These are phyloP conservation scores for Hystrix cristata DNA, from an alignment of 2,113 vertebrate genomes.

Conservation along the genomic window DNA sequence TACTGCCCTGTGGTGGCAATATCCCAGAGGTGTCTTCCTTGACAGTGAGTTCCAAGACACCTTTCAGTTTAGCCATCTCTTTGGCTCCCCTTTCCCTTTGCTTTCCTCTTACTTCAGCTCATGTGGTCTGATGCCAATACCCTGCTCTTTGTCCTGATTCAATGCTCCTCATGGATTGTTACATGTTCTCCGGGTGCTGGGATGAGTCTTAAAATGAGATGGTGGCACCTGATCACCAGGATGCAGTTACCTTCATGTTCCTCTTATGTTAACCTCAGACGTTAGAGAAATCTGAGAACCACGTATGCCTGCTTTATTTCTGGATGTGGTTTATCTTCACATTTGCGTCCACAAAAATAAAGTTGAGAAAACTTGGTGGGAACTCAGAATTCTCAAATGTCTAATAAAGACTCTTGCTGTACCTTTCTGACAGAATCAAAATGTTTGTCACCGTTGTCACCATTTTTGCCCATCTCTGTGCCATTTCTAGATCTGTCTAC, in stretches of 20 bases:
- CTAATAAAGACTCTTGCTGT: neutral
- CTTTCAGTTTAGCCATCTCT: neutral
- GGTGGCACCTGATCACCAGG: neutral
- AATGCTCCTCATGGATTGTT: neutral
- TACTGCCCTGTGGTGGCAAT: neutral
- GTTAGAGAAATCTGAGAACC: neutral
- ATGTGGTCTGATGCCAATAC: neutral
- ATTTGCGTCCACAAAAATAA: neutral
- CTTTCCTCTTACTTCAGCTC: neutral
- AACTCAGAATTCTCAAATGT: conserved; percentile 34
- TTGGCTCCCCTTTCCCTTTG: conserved; percentile 3
- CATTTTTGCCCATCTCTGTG: neutral
- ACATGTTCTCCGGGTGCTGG: neutral
- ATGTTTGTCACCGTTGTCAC: neutral
- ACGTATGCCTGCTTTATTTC: neutral
- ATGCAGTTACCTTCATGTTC: neutral
- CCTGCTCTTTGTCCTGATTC: neutral
- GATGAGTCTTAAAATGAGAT: neutral
- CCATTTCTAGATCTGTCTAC: neutral
- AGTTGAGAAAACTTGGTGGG: neutral
- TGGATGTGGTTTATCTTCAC: neutral
- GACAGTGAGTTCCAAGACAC: neutral
- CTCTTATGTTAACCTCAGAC: neutral
- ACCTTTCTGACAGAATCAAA: neutral
- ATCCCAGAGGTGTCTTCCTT: neutral